Conservation (phyloP, 2,113 vertebrate genomes). For the Spilogale gracilis region DNA sequence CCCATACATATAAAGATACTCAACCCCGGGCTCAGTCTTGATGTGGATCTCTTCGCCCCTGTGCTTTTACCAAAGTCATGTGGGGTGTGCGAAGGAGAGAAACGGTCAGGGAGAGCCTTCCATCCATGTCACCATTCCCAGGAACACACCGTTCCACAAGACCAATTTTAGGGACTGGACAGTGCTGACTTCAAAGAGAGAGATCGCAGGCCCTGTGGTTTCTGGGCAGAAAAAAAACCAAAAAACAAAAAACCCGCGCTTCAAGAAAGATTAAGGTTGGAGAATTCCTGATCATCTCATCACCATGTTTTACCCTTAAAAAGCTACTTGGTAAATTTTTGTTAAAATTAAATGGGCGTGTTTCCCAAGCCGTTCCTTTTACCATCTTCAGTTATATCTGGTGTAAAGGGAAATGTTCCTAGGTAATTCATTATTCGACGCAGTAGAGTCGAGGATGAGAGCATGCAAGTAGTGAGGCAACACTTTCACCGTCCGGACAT, state of each 20-base stretch:
- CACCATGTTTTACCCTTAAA: neutral
- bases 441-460: conserved; percentile 40
- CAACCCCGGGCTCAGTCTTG: neutral
- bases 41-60: neutral
- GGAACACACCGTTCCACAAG: neutral
- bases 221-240: neutral
- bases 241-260: neutral
- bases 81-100: neutral
- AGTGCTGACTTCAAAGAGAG: neutral
- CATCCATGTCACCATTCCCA: neutral
- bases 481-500: neutral
- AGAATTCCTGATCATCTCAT: neutral
- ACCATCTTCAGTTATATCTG: neutral
- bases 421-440: neutral
- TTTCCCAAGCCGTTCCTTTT: conserved; percentile 26
- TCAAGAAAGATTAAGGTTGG: neutral
- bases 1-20: neutral
- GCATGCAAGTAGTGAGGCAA: neutral
- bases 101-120: neutral
- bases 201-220: conserved; percentile 2
- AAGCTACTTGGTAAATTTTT: conserved; percentile 60
- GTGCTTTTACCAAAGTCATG: neutral
- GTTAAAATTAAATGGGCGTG: neutral
- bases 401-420: conserved; percentile 27
- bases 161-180: neutral